Base-by-base conservation (phyloP, 2,888 invertebrate genomes). In the Alcis repandata region DNA sequence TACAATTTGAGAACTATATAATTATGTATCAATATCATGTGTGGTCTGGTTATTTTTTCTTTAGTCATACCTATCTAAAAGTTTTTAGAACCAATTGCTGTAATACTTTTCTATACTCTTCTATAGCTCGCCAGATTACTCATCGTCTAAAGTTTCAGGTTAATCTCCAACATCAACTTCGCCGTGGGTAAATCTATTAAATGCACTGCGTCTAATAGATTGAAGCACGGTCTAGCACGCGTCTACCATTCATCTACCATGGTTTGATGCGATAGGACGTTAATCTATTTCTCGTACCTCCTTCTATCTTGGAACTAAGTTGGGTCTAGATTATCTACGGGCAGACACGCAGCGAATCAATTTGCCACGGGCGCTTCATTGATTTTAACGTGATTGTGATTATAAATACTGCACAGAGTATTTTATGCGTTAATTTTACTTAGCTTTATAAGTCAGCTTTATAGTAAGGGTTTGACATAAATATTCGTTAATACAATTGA, bases 281-380 rank as follows among this genome's bases (percentile, higher is more conserved):
- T 79, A 76, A 80, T 77, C 76, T 82, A 38, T 59, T 54, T 63
- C 63, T 40, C 64, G 59, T 56, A 51, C 59, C 62, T 62, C 59
- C 62, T 62, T 59, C 57, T 69, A 71, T 67, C 69, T 72, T 53
- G 59, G 60, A 68, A 75, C 72, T 70, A 59, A 57, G 36, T 38
- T 57, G 17, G 22, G 54, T 65, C 56, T 56, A 54, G 64, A 73
- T 73, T 73, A 52, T 61, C 65, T 59, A 57, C 65, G 62, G 62
- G 59, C 19, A 63, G 71, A 56, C 63, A 52, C 67, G 70, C 46
- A 61, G 53, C 75, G 69, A 82, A 79, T 82, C 80, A 75, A 79
- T 82, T 79, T 67, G 74, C 70, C 71, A 75, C 75, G 64, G 52
- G 56, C 41, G 59, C 64, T 62, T 61, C n/a, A 54, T 54, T 58